phyloP scores from a whole-genome alignment of 1,140 invertebrate genomes.

The Drosophila repleta region DNA sequence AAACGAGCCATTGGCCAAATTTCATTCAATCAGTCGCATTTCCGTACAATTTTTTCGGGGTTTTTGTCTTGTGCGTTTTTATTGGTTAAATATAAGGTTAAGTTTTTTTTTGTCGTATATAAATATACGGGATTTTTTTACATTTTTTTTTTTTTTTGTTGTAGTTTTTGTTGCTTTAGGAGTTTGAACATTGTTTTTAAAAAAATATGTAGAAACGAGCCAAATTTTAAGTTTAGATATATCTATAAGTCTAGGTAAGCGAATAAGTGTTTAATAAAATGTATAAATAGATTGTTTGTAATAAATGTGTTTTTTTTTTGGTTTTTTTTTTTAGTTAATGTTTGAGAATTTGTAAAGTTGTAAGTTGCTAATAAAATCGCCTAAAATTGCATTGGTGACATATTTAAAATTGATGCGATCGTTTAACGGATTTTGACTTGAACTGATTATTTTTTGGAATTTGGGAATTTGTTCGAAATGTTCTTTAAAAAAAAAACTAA shows the following conservation, averaged over 20 bases:
- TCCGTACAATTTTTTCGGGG: slow-evolving; percentile 13
- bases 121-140: neutral
- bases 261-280: slow-evolving; percentile 27
- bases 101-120: slow-evolving; percentile 6
- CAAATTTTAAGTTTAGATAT: neutral
- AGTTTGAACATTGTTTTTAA: neutral
- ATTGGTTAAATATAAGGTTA: slow-evolving; percentile 9
- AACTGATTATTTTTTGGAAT: neutral
- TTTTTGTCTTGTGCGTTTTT: slow-evolving; percentile 18
- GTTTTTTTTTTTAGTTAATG: neutral
- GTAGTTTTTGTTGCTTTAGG: neutral
- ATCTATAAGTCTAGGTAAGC: slow-evolving; percentile 7
- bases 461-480: slow-evolving; percentile 3
- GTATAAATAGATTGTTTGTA: slow-evolving; percentile 52
- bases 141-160: neutral
- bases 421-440: neutral
- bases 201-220: neutral
- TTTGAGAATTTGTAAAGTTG: slow-evolving; percentile 1
- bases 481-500: slow-evolving; percentile 28
- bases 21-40: slow-evolving; percentile 11
- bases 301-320: slow-evolving; percentile 12
- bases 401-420: slow-evolving; percentile 58
- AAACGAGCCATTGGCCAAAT: slow-evolving; percentile 6
- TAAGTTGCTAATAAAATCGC: slow-evolving; percentile 37
- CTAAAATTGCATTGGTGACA: slow-evolving; percentile 54